A percentile compares a stretch with the other conserved stretches of the same genome.
These are phyloP conservation scores for Diorhabda elongata DNA, from an alignment of 1,140 invertebrate genomes.

Conservation along the genomic window DNA sequence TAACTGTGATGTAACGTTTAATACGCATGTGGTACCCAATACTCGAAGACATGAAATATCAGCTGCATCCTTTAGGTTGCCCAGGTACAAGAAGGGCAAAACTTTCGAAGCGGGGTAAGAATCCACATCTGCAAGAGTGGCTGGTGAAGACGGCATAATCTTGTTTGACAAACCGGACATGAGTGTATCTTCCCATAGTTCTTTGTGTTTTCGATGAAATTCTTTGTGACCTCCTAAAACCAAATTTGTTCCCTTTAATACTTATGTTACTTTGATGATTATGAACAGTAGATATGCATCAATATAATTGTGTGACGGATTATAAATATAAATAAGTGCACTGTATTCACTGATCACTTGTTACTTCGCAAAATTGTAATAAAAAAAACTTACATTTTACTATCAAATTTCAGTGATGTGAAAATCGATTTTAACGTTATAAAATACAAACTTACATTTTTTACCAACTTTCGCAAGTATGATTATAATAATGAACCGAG, in stretches of 20 bases:
- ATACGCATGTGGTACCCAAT: slow-evolving; percentile 68
- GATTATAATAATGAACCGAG: too few relatives aligned
- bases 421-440: too few relatives aligned
- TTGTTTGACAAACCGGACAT: slow-evolving; percentile 44
- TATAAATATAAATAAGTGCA: too few relatives aligned
- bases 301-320: too few relatives aligned
- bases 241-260: neutral
- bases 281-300: too few relatives aligned
- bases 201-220: slow-evolving; percentile 61
- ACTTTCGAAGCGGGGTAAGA: slow-evolving; percentile 74
- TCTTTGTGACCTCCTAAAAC: slow-evolving; percentile 67
- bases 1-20: slow-evolving; percentile 79
- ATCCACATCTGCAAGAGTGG: slow-evolving; percentile 61
- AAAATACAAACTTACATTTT: too few relatives aligned
- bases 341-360: too few relatives aligned
- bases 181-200: slow-evolving; percentile 60
- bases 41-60: slow-evolving; percentile 64
- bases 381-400: too few relatives aligned
- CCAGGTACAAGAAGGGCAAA: slow-evolving; percentile 82
- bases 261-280: too few relatives aligned
- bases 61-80: slow-evolving; percentile 79
- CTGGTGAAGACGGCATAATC: slow-evolving; percentile 42
- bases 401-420: too few relatives aligned
- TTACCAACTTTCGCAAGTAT: too few relatives aligned
- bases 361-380: too few relatives aligned